These are phyloP conservation scores for Phylloscopus collybita DNA, from an alignment of 2,797 vertebrate species.

Conservation along the genomic window DNA sequence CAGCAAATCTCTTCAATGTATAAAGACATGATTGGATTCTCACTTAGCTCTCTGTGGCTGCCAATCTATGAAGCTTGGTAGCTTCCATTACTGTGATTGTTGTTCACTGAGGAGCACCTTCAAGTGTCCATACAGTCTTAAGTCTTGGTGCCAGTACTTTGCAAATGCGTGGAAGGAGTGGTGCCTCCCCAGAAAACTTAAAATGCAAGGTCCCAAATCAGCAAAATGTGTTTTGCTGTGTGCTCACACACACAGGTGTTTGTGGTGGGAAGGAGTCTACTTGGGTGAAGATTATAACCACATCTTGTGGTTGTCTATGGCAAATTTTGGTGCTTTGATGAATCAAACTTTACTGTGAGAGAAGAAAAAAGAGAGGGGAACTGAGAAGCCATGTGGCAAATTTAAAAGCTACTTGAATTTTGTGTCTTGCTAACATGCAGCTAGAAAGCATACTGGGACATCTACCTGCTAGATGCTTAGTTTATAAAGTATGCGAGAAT, in stretches of 20 bases:
- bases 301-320: background rate
- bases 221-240: background rate
- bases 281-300: background rate
- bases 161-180: background rate
- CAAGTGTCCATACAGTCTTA: background rate
- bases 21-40: background rate
- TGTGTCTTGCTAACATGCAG: background rate
- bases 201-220: background rate
- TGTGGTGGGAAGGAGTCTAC: fast-evolving
- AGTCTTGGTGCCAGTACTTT: background rate
- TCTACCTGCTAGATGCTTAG: background rate
- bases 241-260: background rate
- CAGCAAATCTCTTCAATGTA: background rate
- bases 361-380: background rate
- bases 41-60: background rate
- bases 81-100: background rate
- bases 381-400: background rate
- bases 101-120: background rate
- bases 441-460: background rate
- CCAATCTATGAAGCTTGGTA: background rate
- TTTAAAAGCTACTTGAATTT: background rate
- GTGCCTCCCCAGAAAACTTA: background rate
- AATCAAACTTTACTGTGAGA: background rate
- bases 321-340: background rate
- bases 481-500: background rate